phyloP scores from a whole-genome alignment of 2,888 invertebrate species.

The Aspidapion aeneum region DNA sequence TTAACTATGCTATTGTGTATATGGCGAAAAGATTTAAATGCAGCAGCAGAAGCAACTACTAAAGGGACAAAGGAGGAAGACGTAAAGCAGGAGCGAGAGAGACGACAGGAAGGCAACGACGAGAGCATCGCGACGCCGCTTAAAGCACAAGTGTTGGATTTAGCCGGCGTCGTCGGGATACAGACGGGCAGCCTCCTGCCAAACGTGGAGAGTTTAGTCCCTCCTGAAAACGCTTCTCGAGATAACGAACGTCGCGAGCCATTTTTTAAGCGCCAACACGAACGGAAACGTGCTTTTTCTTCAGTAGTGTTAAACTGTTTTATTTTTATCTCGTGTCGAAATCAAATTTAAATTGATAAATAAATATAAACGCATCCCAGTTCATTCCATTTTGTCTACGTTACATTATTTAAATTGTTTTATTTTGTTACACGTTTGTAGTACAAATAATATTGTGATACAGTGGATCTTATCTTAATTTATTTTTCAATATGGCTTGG shows the following conservation, averaged over 20 bases:
- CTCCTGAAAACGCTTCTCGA: background rate
- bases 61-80: conserved; percentile 20
- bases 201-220: background rate
- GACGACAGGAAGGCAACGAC: conserved; percentile 30
- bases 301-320: background rate
- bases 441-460: too few relatives aligned
- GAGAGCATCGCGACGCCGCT: conserved; percentile 45
- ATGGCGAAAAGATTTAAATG: background rate
- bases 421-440: too few relatives aligned
- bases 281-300: background rate
- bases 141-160: conserved; percentile 49
- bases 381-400: too few relatives aligned
- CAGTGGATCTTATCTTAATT: too few relatives aligned
- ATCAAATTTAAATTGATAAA: too few relatives aligned
- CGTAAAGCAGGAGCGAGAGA: conserved; percentile 48
- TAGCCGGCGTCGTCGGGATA: conserved; percentile 31
- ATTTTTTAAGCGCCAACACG: background rate
- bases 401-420: too few relatives aligned
- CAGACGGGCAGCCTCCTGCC: conserved; percentile 35
- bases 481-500: too few relatives aligned
- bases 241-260: background rate
- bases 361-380: too few relatives aligned
- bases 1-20: too few relatives aligned
- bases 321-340: too few relatives aligned
- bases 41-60: too few relatives aligned